Evolutionary conservation across 2,797 vertebrate genomes (phyloP), one percentile per base, ranked within the genome.

Genomic region (Chromobotia macracanthus): DNA sequence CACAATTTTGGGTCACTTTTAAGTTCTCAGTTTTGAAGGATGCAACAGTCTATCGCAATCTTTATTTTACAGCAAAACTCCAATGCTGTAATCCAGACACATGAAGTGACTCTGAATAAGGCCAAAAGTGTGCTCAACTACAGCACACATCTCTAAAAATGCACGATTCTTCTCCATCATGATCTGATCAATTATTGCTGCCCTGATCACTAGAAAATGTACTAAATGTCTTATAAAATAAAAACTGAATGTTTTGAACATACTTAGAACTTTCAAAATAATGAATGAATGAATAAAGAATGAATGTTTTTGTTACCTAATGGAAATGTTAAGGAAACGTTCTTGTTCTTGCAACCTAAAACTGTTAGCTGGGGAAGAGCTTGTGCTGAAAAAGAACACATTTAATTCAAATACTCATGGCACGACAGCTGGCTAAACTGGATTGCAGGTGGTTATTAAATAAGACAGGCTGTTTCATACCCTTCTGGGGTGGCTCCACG

Each of bases 401-500:
- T 18, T 4, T 31, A 3, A 3, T 31, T n/a, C n/a, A n/a, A 51
- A 19, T 53, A 9, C 3, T 7, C 35, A n/a, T n/a, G n/a, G n/a
- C n/a, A n/a, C n/a, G n/a, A 31, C 31, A 38, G 35, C 48, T 51
- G 16, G 48, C n/a, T 18, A 51, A 51, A 51, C 48, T 51, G 56
- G 21, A 13, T 60, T 11, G 23, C 56, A 15, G 2, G 9, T 64
- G 3, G 28, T 38, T 28, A 23, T 13, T 41, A 6, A 38, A 31
- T 5, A 31, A 80, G 65, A 79, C 50, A 28, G 77, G 79, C n/a
- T n/a, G 64, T 67, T 61, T 21, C n/a, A 35, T 91, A 95, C 95
- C 95, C 93, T 94, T 94, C 0, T 90, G 87, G 58, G 92, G 86
- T 78, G 92, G 92, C 53, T 94, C 92, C 35, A 91, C 84, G 61